Evolutionary conservation across 2,797 vertebrate species (phyloP), one percentile per base, ranked within the genome.

Genomic region (Acipenser ruthenus): DNA sequence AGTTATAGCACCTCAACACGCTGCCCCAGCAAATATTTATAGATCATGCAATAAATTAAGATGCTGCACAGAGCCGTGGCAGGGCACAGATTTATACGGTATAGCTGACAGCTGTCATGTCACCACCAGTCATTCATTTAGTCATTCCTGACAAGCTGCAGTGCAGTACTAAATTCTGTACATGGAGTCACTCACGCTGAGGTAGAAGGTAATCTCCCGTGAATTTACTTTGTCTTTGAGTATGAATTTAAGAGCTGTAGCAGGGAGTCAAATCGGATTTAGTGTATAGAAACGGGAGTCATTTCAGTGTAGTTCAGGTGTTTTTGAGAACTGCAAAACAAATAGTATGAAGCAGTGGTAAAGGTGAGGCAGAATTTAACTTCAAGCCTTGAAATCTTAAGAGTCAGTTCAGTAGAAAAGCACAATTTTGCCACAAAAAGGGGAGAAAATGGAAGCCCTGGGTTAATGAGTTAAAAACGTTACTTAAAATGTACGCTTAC

Each of bases 1-100:
- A 81, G 86, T 85, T 81, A 85, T 79, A 81, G 73, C 79, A 77
- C 89, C 84, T 89, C 87, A 86, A 88, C 74, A 83, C 68, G 74
- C 86, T 87, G 79, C 82, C 78, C 84, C 74, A 73, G 77, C 80
- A 84, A 90, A 88, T 86, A 84, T 75, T 70, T 69, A 63, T 63
- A 71, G 64, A 71, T 58, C 53, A 37, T 10, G 50, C 50, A 15
- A 23, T 49, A 63, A 59, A 63, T 69, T 60, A 68, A 74, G 71
- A 74, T 74, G 67, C 56, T 37, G 23, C 67, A 70, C 23, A 37
- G 23, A 37, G 23, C 23, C 23, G 23, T 37, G 23, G 4, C 23
- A 37, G 62, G 67, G 66, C 59, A 63, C 60, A 67, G 69, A 71
- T 71, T 74, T 70, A 63, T 65, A 62, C 66, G 70, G 50, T 51